Evolutionary conservation across 2,113 vertebrate genomes (phyloP), one percentile per base, ranked within the genome.

Genomic region (Rhabdomys dilectus): DNA sequence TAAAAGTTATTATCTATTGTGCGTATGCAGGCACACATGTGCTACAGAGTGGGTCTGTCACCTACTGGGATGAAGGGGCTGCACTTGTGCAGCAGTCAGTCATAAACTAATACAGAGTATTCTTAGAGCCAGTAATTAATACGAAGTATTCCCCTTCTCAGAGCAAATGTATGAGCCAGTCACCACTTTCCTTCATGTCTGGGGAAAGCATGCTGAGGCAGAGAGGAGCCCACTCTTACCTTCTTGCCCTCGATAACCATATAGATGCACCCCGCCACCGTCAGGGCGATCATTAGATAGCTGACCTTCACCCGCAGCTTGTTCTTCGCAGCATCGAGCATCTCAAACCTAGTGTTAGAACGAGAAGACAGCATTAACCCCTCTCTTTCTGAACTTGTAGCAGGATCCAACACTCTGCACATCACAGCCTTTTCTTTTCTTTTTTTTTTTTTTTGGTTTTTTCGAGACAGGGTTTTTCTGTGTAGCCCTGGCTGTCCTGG

Each of bases 261-360:
- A 0, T 12, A 0, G 10, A 99, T 0, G 91, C 99, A 99, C 62
- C 99, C 99, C 1, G 68, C 0, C n/a, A 99, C 62, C 2, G 99
- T 99, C 94, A 98, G 3, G 3, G 51, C 98, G 1, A 99, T 99
- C 99, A 99, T 99, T 3, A 98, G 0, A 1, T 99, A 99, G 98
- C 99, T 99, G 85, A 97, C 87, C 98, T 99, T 99, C 95, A 99
- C 99, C 80, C 99, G 98, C 39, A 99, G 8, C 76, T 94, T 99
- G 98, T 99, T 99, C 97, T 99, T 99, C 3, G 99, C 99, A 72
- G 98, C 98, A 81, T 99, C 98, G 12, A 99, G 97, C 98, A 98
- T 99, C 76, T 99, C 99, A 95, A 98, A 98, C 97, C 99, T 99
- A 94, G 26, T 99, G 92, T 51, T 17, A 64, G 72, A 95, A 87